These are phyloP conservation scores for Pseudorasbora parva DNA, from an alignment of 2,113 vertebrate genomes.

Conservation along the genomic window DNA sequence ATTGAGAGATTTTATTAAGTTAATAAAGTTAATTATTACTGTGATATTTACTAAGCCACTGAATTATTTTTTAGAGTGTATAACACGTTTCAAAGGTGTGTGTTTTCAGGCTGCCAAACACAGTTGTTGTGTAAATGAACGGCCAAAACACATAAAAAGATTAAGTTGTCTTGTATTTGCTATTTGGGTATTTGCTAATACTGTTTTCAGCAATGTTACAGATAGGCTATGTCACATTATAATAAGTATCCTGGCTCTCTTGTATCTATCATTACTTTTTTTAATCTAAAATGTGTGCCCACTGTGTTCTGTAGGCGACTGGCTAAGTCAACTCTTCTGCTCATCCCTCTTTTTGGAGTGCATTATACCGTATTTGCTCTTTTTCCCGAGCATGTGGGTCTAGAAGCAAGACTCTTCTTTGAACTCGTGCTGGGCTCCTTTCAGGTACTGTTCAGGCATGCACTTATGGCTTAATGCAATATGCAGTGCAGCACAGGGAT, in stretches of 20 bases:
- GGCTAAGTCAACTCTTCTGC: conserved; percentile 78
- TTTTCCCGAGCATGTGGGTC: conserved; percentile 83
- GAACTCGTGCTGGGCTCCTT: conserved; percentile 86
- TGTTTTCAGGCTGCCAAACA: too few relatives aligned
- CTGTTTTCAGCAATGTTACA: not conserved
- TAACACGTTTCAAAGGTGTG: too few relatives aligned
- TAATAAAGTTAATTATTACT: too few relatives aligned
- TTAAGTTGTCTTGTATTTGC: too few relatives aligned
- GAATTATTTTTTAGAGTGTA: too few relatives aligned
- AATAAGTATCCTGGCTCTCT: not conserved
- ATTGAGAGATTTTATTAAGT: too few relatives aligned
- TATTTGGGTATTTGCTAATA: too few relatives aligned
- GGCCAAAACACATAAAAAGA: too few relatives aligned
- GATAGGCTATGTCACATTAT: not conserved
- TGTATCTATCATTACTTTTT: not conserved
- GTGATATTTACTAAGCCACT: too few relatives aligned
- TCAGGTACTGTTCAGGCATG: conserved; percentile 71
- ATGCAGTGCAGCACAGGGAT: too few relatives aligned
- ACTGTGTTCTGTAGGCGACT: conserved; percentile 72
- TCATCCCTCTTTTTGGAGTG: conserved; percentile 84
- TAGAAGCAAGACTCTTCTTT: conserved; percentile 80
- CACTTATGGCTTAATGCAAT: not conserved
- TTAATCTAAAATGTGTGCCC: not conserved
- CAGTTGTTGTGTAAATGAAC: too few relatives aligned
- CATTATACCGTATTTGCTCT: conserved; percentile 86